phyloP scores from a whole-genome alignment of 2,113 vertebrate genomes.

The Pavo muticus region DNA sequence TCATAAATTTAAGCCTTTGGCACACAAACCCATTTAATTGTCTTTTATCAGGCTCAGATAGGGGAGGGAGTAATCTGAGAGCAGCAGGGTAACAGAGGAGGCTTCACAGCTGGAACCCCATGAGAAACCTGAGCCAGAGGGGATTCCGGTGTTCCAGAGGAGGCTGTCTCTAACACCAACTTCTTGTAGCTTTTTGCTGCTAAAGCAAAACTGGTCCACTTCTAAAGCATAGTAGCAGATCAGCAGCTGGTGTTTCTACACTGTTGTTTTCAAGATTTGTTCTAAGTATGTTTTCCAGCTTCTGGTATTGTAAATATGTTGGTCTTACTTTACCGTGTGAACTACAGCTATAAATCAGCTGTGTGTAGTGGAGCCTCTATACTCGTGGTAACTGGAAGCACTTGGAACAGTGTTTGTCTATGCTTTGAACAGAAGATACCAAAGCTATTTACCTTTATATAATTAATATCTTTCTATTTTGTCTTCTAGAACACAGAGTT shows the following conservation, averaged over 20 bases:
- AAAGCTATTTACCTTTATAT: not conserved
- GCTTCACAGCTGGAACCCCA: not conserved
- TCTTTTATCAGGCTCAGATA: not conserved
- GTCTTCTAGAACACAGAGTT: constrained; percentile 24
- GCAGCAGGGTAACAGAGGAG: not conserved
- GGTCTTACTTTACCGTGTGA: not conserved
- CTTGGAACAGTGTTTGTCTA: not conserved
- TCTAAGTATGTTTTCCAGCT: not conserved
- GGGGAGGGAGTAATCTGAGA: not conserved
- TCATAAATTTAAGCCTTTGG: not conserved
- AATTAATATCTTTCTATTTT: not conserved
- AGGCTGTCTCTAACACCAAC: not conserved
- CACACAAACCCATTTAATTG: not conserved
- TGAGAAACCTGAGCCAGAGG: not conserved
- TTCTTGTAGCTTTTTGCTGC: not conserved
- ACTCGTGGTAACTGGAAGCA: not conserved
- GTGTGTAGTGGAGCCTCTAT: not conserved
- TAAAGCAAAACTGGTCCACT: not conserved
- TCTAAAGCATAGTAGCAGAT: not conserved
- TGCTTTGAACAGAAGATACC: not conserved
- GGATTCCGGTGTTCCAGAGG: not conserved
- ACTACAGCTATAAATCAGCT: not conserved
- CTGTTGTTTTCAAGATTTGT: not conserved
- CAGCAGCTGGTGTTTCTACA: not conserved
- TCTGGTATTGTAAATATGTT: not conserved